These are phyloP conservation scores for Lepidurus arcticus DNA, from an alignment of 1,140 invertebrate genomes.

Conservation along the genomic window DNA sequence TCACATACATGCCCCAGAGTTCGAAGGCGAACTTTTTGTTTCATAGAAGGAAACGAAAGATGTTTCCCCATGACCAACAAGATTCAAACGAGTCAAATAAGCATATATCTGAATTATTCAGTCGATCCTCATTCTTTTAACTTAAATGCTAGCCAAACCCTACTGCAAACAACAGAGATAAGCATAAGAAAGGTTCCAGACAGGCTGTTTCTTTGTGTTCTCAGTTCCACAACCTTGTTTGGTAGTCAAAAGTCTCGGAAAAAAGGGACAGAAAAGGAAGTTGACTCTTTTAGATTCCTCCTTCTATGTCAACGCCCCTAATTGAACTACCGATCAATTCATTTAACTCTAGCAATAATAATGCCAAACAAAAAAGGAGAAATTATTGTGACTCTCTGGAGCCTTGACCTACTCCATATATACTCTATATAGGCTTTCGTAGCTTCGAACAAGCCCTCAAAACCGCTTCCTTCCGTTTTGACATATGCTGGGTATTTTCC, in stretches of 20 bases:
- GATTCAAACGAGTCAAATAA: not conserved
- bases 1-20: not conserved
- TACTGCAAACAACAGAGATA: not conserved
- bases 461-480: conserved; percentile 12
- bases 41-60: not conserved
- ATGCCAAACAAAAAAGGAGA: not conserved
- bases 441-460: not conserved
- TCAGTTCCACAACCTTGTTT: not conserved
- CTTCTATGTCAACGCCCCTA: conserved; percentile 1
- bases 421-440: not conserved
- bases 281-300: not conserved
- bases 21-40: not conserved
- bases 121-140: not conserved
- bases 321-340: not conserved
- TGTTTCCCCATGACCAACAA: not conserved
- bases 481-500: not conserved
- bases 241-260: not conserved
- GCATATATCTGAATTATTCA: not conserved
- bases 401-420: not conserved
- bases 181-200: not conserved
- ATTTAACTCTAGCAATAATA: not conserved
- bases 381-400: not conserved
- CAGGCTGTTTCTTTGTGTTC: not conserved
- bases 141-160: not conserved
- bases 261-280: not conserved